These are phyloP conservation scores for Formica selysi DNA, from an alignment of 1,140 invertebrate species.

Conservation along the genomic window DNA sequence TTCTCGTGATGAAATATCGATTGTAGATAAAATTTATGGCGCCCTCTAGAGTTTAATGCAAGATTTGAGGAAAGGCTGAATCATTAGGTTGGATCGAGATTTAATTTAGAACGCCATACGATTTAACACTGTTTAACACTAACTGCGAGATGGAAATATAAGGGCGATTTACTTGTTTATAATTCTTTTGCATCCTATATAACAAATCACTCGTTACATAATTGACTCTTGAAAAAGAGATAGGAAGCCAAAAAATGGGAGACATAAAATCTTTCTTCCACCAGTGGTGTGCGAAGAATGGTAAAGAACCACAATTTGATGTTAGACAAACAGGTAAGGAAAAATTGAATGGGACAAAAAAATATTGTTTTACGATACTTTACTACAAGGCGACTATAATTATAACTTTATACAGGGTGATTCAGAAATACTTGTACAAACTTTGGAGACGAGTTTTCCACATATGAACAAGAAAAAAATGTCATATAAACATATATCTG, in stretches of 20 bases:
- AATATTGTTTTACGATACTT: no score
- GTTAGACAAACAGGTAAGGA: conserved; percentile 91
- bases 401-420: no score
- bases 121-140: background rate
- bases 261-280: conserved; percentile 95
- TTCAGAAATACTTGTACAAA: no score
- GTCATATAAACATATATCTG: no score
- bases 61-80: background rate
- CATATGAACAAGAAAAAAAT: no score
- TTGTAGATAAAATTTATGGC: no score
- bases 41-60: no score
- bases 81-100: background rate
- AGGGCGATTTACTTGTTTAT: background rate
- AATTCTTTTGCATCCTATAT: background rate
- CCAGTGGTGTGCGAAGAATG: conserved; percentile 94
- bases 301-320: conserved; percentile 92
- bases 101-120: background rate
- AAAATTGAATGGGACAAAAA: no score
- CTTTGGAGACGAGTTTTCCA: no score
- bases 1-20: no score
- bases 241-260: conserved; percentile 80
- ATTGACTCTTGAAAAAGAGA: background rate
- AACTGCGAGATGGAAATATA: background rate
- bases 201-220: background rate
- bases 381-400: no score